Percentiles rank a stretch among this genome's conserved stretches.
These are phyloP conservation scores for Nibea albiflora DNA, from an alignment of 2,113 vertebrate species.

Conservation along the genomic window DNA sequence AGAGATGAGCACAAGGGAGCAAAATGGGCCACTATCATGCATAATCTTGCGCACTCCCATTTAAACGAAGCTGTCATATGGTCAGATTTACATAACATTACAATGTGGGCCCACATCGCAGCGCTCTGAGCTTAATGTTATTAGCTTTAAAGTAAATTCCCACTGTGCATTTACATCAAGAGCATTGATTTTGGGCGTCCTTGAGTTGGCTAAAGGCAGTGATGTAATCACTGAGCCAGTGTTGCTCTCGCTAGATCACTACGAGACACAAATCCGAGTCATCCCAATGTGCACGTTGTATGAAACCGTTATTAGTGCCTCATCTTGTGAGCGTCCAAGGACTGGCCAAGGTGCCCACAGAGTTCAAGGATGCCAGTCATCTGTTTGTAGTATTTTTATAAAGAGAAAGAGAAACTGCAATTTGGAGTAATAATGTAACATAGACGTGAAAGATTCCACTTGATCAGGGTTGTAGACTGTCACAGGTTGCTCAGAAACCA, in stretches of 20 bases:
- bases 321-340: conserved; percentile 27
- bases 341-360: conserved; percentile 36
- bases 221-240: conserved; percentile 80
- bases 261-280: conserved; percentile 51
- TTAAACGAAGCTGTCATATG: conserved; percentile 80
- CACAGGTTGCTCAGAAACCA: neutral
- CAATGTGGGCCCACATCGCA: conserved; percentile 73
- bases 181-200: conserved; percentile 79
- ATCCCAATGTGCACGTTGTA: conserved; percentile 14
- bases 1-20: conserved; percentile 61
- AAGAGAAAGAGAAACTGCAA: neutral
- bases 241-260: conserved; percentile 64
- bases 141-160: conserved; percentile 82
- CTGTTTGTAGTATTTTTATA: neutral
- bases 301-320: conserved; percentile 34
- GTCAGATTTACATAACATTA: conserved; percentile 85
- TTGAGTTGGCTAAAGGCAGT: conserved; percentile 75
- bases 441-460: neutral
- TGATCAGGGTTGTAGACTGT: neutral
- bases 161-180: conserved; percentile 74
- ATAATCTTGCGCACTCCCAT: conserved; percentile 74
- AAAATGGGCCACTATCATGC: conserved; percentile 73
- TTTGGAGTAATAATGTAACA: neutral
- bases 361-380: conserved; percentile 17
- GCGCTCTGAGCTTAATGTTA: conserved; percentile 76